Evolutionary conservation across 2,888 invertebrate species (phyloP).

Genomic region (Phalera bucephala): DNA sequence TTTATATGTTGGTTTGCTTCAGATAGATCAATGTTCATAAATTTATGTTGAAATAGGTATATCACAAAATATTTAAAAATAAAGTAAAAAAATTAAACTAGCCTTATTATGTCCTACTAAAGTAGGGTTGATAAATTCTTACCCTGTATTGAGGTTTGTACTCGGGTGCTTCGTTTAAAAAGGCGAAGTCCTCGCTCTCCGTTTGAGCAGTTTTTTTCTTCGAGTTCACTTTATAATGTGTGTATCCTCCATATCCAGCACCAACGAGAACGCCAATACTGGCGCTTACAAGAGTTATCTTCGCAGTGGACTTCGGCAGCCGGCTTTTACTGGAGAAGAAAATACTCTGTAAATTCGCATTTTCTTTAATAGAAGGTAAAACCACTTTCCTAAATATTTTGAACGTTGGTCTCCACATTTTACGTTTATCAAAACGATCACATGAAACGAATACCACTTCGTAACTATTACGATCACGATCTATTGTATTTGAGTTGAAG

Average conservation of each 20-base stretch:
- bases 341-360: conserved; percentile 45
- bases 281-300: conserved; percentile 82
- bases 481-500: no score
- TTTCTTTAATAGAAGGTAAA: conserved; percentile 56
- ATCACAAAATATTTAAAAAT: no score
- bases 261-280: conserved; percentile 82
- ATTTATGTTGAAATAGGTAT: no score
- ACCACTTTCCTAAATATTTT: conserved; percentile 59
- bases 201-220: conserved; percentile 47
- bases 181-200: conserved; percentile 66
- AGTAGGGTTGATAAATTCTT: no score
- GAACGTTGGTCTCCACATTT: conserved; percentile 71
- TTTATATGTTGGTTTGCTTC: no score
- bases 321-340: conserved; percentile 64
- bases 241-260: conserved; percentile 79
- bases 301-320: conserved; percentile 63
- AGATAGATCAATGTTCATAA: no score
- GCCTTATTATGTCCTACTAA: no score
- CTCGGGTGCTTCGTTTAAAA: conserved; percentile 72
- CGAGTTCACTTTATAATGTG: conserved; percentile 72
- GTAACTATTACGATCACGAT: no score
- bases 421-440: conserved; percentile 14
- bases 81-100: no score
- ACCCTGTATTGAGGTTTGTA: conserved; percentile 79
- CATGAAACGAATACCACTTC: conserved; percentile 23